A percentile compares a stretch with the other conserved stretches of the same genome.
Conservation (phyloP, 2,113 vertebrate species). For the Thryonomys swinderianus region DNA sequence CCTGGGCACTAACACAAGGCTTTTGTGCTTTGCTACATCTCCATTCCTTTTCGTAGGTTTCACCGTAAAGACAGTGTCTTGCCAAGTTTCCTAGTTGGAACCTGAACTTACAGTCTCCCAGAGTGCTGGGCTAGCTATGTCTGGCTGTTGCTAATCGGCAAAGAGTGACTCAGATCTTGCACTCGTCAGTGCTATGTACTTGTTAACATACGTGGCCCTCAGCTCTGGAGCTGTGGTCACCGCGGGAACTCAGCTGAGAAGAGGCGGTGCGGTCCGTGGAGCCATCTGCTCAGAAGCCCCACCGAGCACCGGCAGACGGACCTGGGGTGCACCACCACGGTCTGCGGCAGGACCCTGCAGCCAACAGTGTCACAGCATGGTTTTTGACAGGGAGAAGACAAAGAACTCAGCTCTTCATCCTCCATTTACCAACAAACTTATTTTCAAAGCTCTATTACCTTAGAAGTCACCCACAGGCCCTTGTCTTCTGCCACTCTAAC, state of each 20-base stretch:
- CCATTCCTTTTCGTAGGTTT: background rate
- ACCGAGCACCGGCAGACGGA: no score
- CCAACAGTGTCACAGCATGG: background rate
- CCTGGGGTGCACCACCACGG: background rate
- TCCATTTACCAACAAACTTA: background rate
- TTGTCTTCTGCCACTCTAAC: background rate
- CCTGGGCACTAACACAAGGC: background rate
- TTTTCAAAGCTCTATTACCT: constrained; percentile 3
- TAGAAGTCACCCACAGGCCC: background rate
- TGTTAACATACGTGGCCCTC: no score
- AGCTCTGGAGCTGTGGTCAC: background rate
- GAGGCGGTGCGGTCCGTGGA: no score
- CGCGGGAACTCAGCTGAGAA: no score
- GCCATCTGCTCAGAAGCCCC: no score
- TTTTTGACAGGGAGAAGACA: background rate
- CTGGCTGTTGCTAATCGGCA: background rate
- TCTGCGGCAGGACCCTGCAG: background rate
- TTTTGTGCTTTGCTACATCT: background rate
- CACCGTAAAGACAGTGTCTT: background rate
- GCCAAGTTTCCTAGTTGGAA: background rate
- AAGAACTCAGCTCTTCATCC: background rate
- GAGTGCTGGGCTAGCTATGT: background rate
- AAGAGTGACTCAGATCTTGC: background rate
- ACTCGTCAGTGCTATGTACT: background rate
- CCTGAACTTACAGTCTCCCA: background rate